A percentile compares a stretch with the other conserved stretches of the same genome.
Evolutionary conservation across 2,888 invertebrate species (phyloP).

Genomic region (Orthonevra nobilis): DNA sequence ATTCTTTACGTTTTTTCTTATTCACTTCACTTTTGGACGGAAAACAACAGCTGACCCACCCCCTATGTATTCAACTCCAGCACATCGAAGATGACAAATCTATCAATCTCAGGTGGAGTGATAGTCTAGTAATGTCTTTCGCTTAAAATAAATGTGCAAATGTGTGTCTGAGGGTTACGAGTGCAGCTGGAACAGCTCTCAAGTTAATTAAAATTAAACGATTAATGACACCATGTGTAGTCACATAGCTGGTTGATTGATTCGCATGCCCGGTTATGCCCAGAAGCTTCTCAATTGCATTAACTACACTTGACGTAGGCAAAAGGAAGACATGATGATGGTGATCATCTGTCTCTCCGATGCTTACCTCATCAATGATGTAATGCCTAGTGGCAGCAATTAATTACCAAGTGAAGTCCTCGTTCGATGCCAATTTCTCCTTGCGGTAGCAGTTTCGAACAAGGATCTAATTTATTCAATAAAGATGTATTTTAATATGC

Average conservation of each 20-base stretch:
- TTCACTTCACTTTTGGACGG: too few species aligned
- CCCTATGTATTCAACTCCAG: conserved; percentile 42
- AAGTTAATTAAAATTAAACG: conserved; percentile 61
- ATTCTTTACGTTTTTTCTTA: too few species aligned
- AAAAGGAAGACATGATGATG: conserved; percentile 27
- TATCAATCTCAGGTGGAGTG: conserved; percentile 56
- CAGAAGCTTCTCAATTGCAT: too few species aligned
- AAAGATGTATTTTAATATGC: conserved; percentile 36
- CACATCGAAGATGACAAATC: conserved; percentile 66
- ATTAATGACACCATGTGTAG: conserved; percentile 36
- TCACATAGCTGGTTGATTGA: conserved; percentile 12
- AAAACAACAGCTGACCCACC: too few species aligned
- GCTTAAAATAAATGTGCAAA: conserved; percentile 11
- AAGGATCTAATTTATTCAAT: conserved; percentile 13
- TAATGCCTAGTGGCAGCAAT: conserved; percentile 44
- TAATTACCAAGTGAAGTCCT: conserved; percentile 54
- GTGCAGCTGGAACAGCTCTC: background rate
- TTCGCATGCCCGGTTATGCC: too few species aligned
- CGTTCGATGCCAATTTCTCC: conserved; percentile 45
- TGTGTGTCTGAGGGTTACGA: background rate
- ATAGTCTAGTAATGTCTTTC: conserved; percentile 37
- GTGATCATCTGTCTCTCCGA: conserved; percentile 15
- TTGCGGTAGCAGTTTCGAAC: conserved; percentile 13
- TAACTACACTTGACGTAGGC: too few species aligned
- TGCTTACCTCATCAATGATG: conserved; percentile 36